Evolutionary conservation across 1,140 invertebrate species (phyloP), one percentile per base, ranked within the genome.

Genomic region (Ips nitidus): DNA sequence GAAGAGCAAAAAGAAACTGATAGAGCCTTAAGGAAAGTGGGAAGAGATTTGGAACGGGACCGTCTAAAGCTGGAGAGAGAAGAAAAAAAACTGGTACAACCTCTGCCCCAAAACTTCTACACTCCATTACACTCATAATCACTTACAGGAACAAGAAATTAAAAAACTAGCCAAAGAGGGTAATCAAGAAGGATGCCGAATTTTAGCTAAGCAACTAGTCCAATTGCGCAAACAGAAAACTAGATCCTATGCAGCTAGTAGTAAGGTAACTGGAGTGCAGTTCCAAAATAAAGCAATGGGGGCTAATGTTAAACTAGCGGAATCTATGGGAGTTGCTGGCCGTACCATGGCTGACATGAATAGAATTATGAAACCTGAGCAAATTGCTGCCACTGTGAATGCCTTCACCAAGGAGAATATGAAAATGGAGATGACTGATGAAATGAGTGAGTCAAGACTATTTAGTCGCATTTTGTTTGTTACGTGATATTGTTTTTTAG

Each of bases 401-500:
- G 89, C 92, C 7, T 97, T 97, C 82, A 86, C 88, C 76, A 88
- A 88, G 78, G 91, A 92, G 59, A 89, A 89, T 76, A 89, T 89
- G 76, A 93, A 92, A 80, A 94, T 97, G 91, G 92, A 92, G 73
- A 96, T 97, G 93, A 93, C 92, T 5, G 94, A 96, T 82, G 94
- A 97, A 85, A 93, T 96, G 89, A 94, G 91, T 94, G 85, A 85
- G 87, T 62, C 39, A 22, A 22, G 22, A 22, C 2, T 56, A 50
- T 50, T 7, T 1, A 50, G 47, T 50, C 22, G 1, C 47, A 2
- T 50, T 50, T 1, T 22, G 22, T 22, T 22, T 22, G 22, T 22
- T 22, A 22, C 22, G 0, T 22, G 36, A 39, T 55, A 37, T 40
- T 53, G 43, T 79, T 76, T 84, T 86, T 67, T 77, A 94, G 91